Conservation (phyloP, 2,888 invertebrate species). For the Cloeon dipterum region DNA sequence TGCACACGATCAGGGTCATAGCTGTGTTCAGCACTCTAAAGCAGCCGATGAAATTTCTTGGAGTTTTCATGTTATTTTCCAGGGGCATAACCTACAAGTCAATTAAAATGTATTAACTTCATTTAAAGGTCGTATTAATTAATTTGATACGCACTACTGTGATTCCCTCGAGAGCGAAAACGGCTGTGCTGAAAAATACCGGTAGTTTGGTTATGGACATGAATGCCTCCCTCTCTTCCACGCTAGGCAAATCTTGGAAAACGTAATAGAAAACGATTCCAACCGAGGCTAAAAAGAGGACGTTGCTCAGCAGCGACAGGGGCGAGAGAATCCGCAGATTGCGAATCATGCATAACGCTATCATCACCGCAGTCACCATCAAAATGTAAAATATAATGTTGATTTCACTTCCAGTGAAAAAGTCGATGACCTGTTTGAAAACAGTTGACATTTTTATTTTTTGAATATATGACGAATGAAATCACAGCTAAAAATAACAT, state of each 20-base stretch:
- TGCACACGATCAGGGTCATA: conserved; percentile 62
- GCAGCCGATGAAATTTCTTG: conserved; percentile 73
- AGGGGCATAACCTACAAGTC: conserved; percentile 74
- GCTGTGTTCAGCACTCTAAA: conserved; percentile 80
- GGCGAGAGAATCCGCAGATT: conserved; percentile 77
- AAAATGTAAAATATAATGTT: conserved; percentile 37
- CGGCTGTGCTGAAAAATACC: not conserved
- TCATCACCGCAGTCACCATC: conserved; percentile 38
- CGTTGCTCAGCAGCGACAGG: conserved; percentile 82
- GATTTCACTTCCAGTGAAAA: not conserved
- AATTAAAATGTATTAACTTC: not conserved
- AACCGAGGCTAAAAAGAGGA: conserved; percentile 65
- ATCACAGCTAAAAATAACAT: too few species aligned
- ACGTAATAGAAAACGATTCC: conserved; percentile 76
- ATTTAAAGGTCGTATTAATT: too few species aligned
- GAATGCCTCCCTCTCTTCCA: conserved; percentile 16
- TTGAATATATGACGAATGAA: conserved; percentile 60
- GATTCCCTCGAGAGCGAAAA: conserved; percentile 53
- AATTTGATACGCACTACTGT: conserved; percentile 25
- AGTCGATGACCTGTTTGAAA: conserved; percentile 1
- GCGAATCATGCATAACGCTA: conserved; percentile 50
- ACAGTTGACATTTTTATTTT: conserved; percentile 18
- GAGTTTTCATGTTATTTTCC: conserved; percentile 90
- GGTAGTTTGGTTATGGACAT: not conserved
- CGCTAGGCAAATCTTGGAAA: conserved; percentile 42